phyloP scores from a whole-genome alignment of 2,797 vertebrate genomes.

The Mico argentatus region DNA sequence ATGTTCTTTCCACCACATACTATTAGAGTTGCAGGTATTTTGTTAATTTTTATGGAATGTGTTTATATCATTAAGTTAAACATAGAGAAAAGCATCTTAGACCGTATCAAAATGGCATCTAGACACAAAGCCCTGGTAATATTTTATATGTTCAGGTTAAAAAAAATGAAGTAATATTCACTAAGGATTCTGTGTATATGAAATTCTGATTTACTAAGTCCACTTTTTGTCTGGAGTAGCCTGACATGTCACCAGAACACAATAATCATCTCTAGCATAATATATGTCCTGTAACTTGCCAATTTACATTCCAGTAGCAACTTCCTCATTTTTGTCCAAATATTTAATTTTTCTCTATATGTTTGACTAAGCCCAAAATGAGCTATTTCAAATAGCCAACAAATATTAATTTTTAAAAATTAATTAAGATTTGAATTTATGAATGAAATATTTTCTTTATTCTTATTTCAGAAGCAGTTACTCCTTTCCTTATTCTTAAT shows the following conservation, averaged over 20 bases:
- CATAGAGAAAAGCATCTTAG: not conserved
- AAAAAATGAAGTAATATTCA: not conserved
- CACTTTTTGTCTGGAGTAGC: not conserved
- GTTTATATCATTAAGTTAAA: not conserved
- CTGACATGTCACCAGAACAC: not conserved
- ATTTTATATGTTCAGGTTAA: not conserved
- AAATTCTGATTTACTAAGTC: not conserved
- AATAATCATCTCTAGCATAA: not conserved
- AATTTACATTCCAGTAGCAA: not conserved
- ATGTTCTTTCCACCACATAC: not conserved
- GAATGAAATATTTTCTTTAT: not conserved
- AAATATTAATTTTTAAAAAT: not conserved
- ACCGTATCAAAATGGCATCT: not conserved
- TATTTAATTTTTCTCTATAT: not conserved
- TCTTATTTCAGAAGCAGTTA: not conserved
- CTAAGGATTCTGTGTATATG: not conserved
- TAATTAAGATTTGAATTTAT: not conserved
- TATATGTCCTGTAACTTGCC: not conserved
- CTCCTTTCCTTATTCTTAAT: not conserved
- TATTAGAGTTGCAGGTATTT: not conserved
- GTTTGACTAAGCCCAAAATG: not conserved
- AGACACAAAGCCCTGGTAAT: not conserved
- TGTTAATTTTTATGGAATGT: not conserved
- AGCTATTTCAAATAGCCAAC: conserved; percentile 16
- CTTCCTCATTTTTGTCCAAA: not conserved